Base-by-base conservation (phyloP, 2,797 vertebrate species). In the Crocodylus rhombifer region DNA sequence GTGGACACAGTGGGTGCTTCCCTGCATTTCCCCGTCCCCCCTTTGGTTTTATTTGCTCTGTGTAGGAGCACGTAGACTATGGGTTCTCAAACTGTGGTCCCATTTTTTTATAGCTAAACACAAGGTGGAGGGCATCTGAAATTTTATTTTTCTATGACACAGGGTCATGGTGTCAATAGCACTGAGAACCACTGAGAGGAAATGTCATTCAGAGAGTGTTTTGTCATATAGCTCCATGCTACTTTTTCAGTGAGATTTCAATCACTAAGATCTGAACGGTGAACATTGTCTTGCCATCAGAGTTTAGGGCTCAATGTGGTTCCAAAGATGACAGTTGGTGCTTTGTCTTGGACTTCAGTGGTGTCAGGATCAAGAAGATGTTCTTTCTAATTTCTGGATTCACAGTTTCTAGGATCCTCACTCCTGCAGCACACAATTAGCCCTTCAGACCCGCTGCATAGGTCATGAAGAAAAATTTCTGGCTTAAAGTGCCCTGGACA, bases 381-480 rank as follows among this genome's bases (percentile, higher is more conserved):
- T 16, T 14, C 42, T 51, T 42, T 73, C 21, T 73, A 25, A 51
- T 10, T 42, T 25, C 36, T 76, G 88, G 42, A 87, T 87, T 93
- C 92, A 87, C n/a, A 28, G 86, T 7, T 16, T 25, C 82, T 88
- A 85, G 90, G 91, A 95, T 83, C 74, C 81, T 86, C 71, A 62
- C 81, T 95, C 79, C 83, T 65, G 67, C 90, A 91, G 74, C 62
- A 42, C 76, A 83, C 86, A 91, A 90, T 82, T 14, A 86, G 18
- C 85, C 82, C 71, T 18, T 65, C 86, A 91, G 81, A 90, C 67
- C 33, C 21, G 51, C 84, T 78, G 7, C 11, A 82, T 67, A 90
- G 91, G 56, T 87, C 80, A 67, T 74, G 84, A 90, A 94, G 85
- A 96, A 78, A 95, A 86, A 28, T 42, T 86, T 75, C 90, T 92